phyloP scores from a whole-genome alignment of 1,140 invertebrate species.

The Augochlora pura region DNA sequence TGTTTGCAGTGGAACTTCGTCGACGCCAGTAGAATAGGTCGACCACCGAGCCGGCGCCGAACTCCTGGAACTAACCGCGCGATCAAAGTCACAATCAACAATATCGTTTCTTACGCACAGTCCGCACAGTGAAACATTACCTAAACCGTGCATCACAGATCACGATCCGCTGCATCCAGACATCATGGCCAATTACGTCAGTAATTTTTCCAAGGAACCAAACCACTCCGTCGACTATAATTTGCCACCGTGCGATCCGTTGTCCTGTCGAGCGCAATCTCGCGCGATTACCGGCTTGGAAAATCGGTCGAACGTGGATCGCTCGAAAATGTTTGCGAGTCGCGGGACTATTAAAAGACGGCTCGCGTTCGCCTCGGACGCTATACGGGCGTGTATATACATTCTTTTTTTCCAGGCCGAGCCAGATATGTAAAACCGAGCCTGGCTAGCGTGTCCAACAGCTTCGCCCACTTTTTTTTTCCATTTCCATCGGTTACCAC shows the following conservation, averaged over 20 bases:
- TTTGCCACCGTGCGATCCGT: background rate
- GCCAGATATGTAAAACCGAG: slow-evolving; percentile 25
- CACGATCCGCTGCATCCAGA: too few species aligned
- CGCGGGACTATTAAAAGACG: slow-evolving; percentile 12
- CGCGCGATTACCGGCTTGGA: slow-evolving; percentile 12
- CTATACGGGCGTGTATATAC: background rate
- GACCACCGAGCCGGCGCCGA: background rate
- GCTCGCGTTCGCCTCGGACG: background rate
- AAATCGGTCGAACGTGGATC: background rate
- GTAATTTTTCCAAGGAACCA: background rate
- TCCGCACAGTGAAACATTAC: background rate
- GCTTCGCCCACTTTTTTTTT: background rate
- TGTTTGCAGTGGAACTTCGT: background rate
- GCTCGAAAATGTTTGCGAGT: background rate
- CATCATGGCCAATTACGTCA: too few species aligned
- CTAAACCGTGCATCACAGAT: background rate
- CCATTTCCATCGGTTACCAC: background rate
- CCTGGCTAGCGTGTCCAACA: slow-evolving; percentile 20
- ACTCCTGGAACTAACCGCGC: background rate
- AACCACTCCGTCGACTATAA: background rate
- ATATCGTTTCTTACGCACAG: background rate
- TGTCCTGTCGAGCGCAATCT: slow-evolving; percentile 14
- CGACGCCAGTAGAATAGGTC: background rate
- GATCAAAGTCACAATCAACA: background rate
- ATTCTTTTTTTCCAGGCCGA: background rate